Base-by-base conservation (phyloP, 2,113 vertebrate species). In the Austrofundulus limnaeus region DNA sequence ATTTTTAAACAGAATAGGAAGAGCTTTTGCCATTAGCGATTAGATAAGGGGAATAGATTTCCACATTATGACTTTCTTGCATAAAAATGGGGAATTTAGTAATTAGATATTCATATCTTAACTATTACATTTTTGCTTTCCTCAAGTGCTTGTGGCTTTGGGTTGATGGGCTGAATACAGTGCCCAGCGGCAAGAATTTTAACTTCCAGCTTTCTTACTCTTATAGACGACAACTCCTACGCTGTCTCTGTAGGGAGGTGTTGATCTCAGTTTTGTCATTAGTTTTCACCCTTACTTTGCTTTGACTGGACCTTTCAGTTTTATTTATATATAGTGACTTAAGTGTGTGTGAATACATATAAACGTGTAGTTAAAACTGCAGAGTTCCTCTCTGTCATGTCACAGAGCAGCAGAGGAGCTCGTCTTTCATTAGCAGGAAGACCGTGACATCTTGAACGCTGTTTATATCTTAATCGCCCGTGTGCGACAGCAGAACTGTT, bases 291-390 rank as follows among this genome's bases (percentile, higher is more conserved):
- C 24, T 39, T 31, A 3, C 20, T 63, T n/a, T 38, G 58, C 58
- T 70, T 67, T 60, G 56, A 54, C 69, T 79, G 63, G 72, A 73
- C 53, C 67, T 80, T 61, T 42, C 25, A 21, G 48, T n/a, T n/a
- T n/a, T n/a, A n/a, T n/a, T n/a, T n/a, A 45, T 41, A 16, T 24
- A 23, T 38, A 28, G 15, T 31, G 56, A 69, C 43, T 55, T 10
- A 11, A 38, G 25, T 64, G 45, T 56, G 61, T 38, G 69, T 70
- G 57, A n/a, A n/a, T 0, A 57, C 56, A 39, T 50, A 53, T 39
- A 62, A 49, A 11, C 48, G 76, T 68, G 70, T 66, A 80, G 73
- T 76, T 78, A 12, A 80, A 51, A 76, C n/a, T 62, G 60, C 67
- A 77, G 42, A 2, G 13, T 19, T 54, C 21, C 48, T 45, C 56